Conservation (phyloP, 1,140 invertebrate genomes). For the Listronotus bonariensis region DNA sequence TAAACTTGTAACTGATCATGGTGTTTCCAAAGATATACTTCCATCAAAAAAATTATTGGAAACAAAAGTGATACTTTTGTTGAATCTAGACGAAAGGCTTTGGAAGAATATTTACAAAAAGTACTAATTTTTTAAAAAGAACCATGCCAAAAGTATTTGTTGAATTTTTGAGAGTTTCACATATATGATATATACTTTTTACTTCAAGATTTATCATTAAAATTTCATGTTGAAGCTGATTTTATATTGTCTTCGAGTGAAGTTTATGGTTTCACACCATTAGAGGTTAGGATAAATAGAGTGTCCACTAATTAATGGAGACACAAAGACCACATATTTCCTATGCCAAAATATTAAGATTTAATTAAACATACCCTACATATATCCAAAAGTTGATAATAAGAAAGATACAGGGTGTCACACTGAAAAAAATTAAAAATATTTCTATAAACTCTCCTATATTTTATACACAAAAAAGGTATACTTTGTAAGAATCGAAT, state of each 20-base stretch:
- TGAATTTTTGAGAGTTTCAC: slow-evolving; percentile 77
- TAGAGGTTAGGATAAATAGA: slow-evolving; percentile 66
- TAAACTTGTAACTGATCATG: slow-evolving; percentile 75
- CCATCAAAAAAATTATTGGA: slow-evolving; percentile 83
- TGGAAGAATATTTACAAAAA: slow-evolving; percentile 82
- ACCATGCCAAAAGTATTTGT: slow-evolving; percentile 77
- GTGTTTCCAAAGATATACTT: slow-evolving; percentile 80
- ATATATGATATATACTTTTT: slow-evolving; percentile 83
- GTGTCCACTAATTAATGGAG: too few relatives aligned
- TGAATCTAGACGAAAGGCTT: slow-evolving; percentile 75
- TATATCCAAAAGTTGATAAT: too few relatives aligned
- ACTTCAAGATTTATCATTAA: slow-evolving; percentile 75
- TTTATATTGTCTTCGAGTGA: slow-evolving; percentile 63
- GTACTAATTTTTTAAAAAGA: slow-evolving; percentile 71
- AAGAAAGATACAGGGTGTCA: too few relatives aligned
- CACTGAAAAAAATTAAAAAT: too few relatives aligned
- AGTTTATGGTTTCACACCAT: slow-evolving; percentile 68
- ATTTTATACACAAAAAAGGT: too few relatives aligned
- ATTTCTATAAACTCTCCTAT: too few relatives aligned
- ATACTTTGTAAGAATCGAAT: too few relatives aligned
- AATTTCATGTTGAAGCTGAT: slow-evolving; percentile 73
- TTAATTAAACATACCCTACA: too few relatives aligned
- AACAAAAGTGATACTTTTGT: slow-evolving; percentile 77
- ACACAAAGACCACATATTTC: too few relatives aligned
- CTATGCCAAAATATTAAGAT: too few relatives aligned